Conservation (phyloP, 2,797 vertebrate species). For the Rhinophrynus dorsalis region DNA sequence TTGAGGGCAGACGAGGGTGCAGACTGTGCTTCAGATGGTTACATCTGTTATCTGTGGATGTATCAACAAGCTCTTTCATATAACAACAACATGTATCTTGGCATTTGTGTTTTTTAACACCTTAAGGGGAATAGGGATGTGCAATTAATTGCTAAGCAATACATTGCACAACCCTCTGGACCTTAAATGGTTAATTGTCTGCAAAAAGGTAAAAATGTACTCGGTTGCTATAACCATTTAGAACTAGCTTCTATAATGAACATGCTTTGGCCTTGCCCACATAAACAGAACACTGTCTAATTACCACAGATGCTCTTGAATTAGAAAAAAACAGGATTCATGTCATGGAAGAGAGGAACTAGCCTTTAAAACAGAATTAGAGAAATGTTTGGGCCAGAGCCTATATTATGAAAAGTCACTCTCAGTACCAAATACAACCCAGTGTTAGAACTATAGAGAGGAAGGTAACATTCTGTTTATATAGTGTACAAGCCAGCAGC, state of each 20-base stretch:
- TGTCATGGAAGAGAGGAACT: background rate
- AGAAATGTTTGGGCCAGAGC: slow-evolving; percentile 3
- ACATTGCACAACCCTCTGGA: too few species aligned
- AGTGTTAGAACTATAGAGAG: slow-evolving; percentile 20
- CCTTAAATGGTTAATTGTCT: background rate
- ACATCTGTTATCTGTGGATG: too few species aligned
- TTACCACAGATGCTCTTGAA: slow-evolving; percentile 33
- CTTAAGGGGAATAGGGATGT: background rate
- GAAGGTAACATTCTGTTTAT: slow-evolving; percentile 42
- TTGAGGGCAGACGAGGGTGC: too few species aligned
- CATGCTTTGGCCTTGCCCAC: background rate
- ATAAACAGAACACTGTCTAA: background rate
- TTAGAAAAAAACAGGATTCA: slow-evolving; percentile 1
- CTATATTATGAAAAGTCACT: slow-evolving; percentile 18
- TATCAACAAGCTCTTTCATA: background rate
- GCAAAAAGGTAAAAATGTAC: background rate
- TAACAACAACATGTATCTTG: background rate
- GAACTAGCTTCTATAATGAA: background rate
- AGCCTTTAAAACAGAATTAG: background rate
- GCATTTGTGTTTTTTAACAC: too few species aligned
- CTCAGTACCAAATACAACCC: slow-evolving; percentile 9
- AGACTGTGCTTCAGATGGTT: too few species aligned
- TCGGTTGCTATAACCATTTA: background rate
- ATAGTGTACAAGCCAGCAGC: slow-evolving; percentile 33
- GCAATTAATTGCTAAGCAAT: too few species aligned